Conservation (phyloP, 2,113 vertebrate genomes). For the Peromyscus leucopus region DNA sequence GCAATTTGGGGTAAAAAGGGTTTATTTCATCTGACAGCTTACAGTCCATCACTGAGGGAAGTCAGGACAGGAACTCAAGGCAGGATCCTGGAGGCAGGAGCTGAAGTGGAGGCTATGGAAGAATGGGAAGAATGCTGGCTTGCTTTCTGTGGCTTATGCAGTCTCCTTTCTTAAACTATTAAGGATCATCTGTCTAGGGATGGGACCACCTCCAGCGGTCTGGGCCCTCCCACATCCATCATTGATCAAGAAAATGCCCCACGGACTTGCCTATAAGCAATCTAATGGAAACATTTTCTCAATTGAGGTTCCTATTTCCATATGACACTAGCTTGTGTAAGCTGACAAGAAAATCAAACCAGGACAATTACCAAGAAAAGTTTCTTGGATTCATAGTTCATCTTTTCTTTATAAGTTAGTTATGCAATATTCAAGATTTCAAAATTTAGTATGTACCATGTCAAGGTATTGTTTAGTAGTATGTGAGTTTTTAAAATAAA, state of each 20-base stretch:
- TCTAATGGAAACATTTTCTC: not conserved
- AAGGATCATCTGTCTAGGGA: not conserved
- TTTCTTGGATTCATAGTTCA: constrained; percentile 1
- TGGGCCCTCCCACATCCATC: not conserved
- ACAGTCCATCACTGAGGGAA: not conserved
- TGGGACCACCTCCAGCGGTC: not conserved
- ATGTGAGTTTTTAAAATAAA: constrained; percentile 26
- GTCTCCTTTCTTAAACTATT: not conserved
- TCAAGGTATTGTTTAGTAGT: not conserved
- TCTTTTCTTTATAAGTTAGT: constrained; percentile 48
- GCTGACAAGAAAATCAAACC: not conserved
- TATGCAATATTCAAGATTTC: not conserved
- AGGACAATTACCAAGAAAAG: not conserved
- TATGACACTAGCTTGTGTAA: not conserved
- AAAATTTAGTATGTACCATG: constrained; percentile 23
- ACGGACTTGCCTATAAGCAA: not conserved
- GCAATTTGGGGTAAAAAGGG: not conserved
- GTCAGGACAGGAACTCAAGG: not conserved
- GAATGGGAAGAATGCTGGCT: not conserved
- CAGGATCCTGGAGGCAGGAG: not conserved
- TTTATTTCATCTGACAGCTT: not conserved
- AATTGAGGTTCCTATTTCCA: not conserved
- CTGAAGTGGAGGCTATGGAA: not conserved
- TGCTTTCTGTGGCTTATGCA: not conserved
- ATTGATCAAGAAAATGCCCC: not conserved